phyloP scores from a whole-genome alignment of 2,113 vertebrate genomes.

The Synodontis membranacea region DNA sequence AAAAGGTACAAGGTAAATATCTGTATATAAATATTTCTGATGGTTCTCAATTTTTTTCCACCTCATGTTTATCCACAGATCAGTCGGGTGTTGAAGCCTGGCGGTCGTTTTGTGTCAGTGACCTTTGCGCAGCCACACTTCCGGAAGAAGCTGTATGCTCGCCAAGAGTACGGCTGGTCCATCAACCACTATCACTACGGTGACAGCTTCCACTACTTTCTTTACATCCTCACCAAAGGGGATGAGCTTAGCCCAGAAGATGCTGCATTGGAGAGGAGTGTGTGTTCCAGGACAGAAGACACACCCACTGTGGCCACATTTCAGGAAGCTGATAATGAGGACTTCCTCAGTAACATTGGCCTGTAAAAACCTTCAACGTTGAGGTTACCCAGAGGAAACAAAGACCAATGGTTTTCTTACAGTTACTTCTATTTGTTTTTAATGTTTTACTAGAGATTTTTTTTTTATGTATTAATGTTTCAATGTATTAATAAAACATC shows the following conservation, averaged over 20 bases:
- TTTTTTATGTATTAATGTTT: not conserved
- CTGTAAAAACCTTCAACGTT: constrained; percentile 59
- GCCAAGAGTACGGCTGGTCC: constrained; percentile 81
- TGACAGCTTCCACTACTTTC: constrained; percentile 81
- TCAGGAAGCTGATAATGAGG: constrained; percentile 70
- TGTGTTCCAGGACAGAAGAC: constrained; percentile 53
- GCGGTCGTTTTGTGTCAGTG: constrained; percentile 86
- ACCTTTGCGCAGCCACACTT: constrained; percentile 88
- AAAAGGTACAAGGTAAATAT: not conserved
- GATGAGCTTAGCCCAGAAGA: constrained; percentile 75
- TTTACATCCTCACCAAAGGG: constrained; percentile 87
- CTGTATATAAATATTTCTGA: not conserved
- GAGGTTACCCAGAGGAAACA: not conserved
- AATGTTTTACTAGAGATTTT: not conserved
- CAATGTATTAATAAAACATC: no score
- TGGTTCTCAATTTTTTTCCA: not conserved
- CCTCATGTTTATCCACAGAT: constrained; percentile 69
- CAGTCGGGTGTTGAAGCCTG: constrained; percentile 81
- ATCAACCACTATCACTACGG: constrained; percentile 78
- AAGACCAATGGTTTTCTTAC: not conserved
- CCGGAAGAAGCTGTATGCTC: constrained; percentile 83
- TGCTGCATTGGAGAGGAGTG: constrained; percentile 69
- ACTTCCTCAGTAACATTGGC: constrained; percentile 80
- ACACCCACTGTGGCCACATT: not conserved
- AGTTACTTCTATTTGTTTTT: not conserved